These are phyloP conservation scores for Diuraphis noxia DNA, from an alignment of 1,140 invertebrate genomes.

Conservation along the genomic window DNA sequence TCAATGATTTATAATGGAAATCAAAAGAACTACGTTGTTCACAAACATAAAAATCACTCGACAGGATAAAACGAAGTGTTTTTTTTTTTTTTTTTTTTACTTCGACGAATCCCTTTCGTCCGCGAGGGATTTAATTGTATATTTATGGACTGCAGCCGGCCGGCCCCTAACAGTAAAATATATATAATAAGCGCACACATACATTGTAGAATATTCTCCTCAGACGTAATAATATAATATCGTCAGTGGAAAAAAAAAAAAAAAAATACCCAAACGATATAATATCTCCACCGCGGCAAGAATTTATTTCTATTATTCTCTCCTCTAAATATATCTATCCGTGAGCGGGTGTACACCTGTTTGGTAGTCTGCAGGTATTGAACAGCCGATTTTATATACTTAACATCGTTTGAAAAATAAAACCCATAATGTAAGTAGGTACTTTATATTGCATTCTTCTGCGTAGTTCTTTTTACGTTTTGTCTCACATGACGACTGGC, in stretches of 20 bases:
- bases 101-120: neutral
- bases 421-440: neutral
- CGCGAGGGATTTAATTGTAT: neutral
- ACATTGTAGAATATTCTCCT: neutral
- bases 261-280: neutral
- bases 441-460: neutral
- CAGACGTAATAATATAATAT: neutral
- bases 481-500: slow-evolving; percentile 1
- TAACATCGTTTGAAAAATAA: neutral
- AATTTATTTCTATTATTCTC: neutral
- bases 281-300: neutral
- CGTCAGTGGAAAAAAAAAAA: neutral
- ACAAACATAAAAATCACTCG: neutral
- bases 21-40: neutral
- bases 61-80: neutral
- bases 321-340: neutral
- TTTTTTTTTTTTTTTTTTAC: neutral
- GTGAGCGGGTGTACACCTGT: neutral
- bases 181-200: neutral
- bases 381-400: neutral
- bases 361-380: neutral
- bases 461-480: neutral
- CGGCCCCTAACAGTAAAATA: neutral
- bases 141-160: neutral
- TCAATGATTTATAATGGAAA: neutral